Base-by-base conservation (phyloP, 1,140 invertebrate genomes). In the Magallana ariakensis region DNA sequence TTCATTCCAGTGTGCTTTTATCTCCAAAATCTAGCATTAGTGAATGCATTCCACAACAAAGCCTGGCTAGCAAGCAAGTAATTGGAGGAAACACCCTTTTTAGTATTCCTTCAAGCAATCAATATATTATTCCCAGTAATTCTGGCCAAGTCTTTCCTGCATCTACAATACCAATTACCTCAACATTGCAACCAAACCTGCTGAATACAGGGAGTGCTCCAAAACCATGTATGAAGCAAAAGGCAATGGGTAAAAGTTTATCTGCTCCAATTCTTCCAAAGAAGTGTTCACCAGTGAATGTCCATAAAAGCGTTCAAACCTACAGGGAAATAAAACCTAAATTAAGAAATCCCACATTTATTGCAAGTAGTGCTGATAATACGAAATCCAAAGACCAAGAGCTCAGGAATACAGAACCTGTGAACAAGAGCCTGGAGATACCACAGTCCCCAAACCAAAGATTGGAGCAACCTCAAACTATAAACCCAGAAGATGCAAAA, bases 311-410 rank as follows among this genome's bases (percentile, higher is more conserved):
- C 26, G 22, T 75, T 75, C 19, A 9, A 33, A 22, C 22, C 6
- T 75, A 75, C 66, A 22, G 66, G 33, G 66, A 75, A 33, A 75
- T 75, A 19, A 75, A 75, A 75, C 66, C 66, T 15, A 75, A 75
- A 26, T 26, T 75, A 26, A 75, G 33, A 75, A 46, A 46, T 46
- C 33, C 33, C 33, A 4, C 33, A 46, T 46, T 46, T 46, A 46
- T 46, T 46, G 33, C 33, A 46, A 46, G 33, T 46, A 46, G 5
- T 46, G 33, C 33, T 46, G 33, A 46, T 46, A 46, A 46, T 46
- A 46, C 33, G 33, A 46, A 46, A 46, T 46, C 33, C 33, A 46
- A 33, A 46, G 33, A 46, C 33, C 2, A 5, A 46, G 33, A 46
- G 33, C 33, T 46, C 33, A 46, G 33, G 33, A 46, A 46, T 46